Evolutionary conservation across 1,140 invertebrate genomes (phyloP).

Genomic region (Drosophila lowei): DNA sequence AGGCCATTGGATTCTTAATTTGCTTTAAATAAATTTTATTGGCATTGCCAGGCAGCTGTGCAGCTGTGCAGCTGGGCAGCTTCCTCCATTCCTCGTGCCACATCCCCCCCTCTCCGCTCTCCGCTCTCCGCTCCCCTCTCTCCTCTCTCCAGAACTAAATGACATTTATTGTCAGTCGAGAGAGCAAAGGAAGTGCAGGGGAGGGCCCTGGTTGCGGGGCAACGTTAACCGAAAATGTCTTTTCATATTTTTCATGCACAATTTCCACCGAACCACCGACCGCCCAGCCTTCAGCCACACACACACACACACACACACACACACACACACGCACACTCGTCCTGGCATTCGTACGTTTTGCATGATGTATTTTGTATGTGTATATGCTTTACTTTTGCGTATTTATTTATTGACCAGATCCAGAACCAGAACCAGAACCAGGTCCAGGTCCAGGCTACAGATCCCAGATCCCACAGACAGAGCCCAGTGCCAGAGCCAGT

Average conservation of each 20-base stretch:
- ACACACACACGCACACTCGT: background rate
- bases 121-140: background rate
- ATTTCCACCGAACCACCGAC: constrained; percentile 39
- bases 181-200: constrained; percentile 13
- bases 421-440: constrained; percentile 32
- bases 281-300: no score
- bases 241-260: constrained; percentile 78
- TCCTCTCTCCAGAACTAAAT: constrained; percentile 54
- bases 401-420: constrained; percentile 74
- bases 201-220: constrained; percentile 26
- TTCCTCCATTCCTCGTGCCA: background rate
- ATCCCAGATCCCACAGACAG: constrained; percentile 11
- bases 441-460: constrained; percentile 4
- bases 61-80: constrained; percentile 19
- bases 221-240: constrained; percentile 68
- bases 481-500: constrained; percentile 24
- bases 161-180: constrained; percentile 75
- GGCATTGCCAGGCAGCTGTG: constrained; percentile 59
- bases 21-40: constrained; percentile 77
- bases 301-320: no score
- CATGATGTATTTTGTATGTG: constrained; percentile 17
- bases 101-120: background rate
- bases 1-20: constrained; percentile 66
- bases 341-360: constrained; percentile 30
- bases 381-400: constrained; percentile 56